Evolutionary conservation across 2,888 invertebrate genomes (phyloP), one percentile per base, ranked within the genome.

Genomic region (Cantharis flavilabris): DNA sequence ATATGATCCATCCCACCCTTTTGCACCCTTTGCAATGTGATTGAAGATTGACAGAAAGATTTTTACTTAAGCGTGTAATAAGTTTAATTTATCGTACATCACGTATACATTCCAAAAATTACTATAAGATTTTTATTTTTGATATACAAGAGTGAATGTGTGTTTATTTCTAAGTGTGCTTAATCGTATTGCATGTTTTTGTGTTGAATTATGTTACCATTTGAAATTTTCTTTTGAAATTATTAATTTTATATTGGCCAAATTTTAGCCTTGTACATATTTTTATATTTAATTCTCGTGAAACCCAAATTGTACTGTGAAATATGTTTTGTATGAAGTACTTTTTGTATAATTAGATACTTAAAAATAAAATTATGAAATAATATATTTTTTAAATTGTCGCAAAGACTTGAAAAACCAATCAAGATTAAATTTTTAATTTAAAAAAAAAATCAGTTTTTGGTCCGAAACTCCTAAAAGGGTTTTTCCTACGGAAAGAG

Each of bases 1-100:
- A 86, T 78, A 78, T 84, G 71, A 78, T 84, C 16, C 83, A 82
- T 33, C 80, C 82, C n/a, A 80, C 83, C 26, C 82, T 82, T 76
- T 75, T 84, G 62, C 83, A 82, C 76, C 80, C 81, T 14, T 78
- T 81, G n/a, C 76, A 81, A 62, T 81, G 76, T 80, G 80, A 83
- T 76, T 79, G 73, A 67, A n/a, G 5, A n/a, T 7, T 13, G n/a
- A n/a, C 7, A 49, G n/a, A 13, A n/a, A n/a, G 7, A 7, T 49
- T 49, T 49, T 49, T n/a, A 49, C 49, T n/a, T 49, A n/a, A 49
- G 7, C n/a, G n/a, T 49, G 0, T 49, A n/a, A 49, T 49, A n/a
- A 49, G n/a, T 49, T 49, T 49, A 49, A 49, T 49, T 49, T 49
- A 49, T 49, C n/a, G 49, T 49, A 16, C 23, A 49, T 73, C 18